Percentiles rank a stretch among this genome's conserved stretches.
Conservation (phyloP, 2,113 vertebrate genomes). For the Channa argus region DNA sequence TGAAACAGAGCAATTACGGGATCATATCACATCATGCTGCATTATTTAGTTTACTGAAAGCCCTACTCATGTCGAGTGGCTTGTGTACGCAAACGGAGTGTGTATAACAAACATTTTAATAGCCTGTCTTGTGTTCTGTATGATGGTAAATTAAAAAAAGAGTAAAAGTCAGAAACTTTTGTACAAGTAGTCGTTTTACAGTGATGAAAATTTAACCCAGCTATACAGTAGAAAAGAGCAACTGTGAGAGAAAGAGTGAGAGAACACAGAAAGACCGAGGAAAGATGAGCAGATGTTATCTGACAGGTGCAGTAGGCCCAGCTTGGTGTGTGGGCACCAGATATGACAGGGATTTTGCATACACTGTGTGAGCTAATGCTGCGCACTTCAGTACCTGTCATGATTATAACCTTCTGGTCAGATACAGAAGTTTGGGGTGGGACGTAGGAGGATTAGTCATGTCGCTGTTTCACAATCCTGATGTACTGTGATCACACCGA, state of each 20-base stretch:
- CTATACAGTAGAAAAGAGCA: not conserved
- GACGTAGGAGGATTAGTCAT: constrained; percentile 57
- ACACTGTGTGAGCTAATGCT: constrained; percentile 56
- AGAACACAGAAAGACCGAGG: constrained; percentile 25
- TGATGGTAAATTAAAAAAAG: not conserved
- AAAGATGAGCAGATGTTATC: constrained; percentile 76
- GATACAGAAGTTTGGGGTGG: constrained; percentile 42
- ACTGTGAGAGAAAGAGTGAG: constrained; percentile 5
- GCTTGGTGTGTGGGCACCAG: constrained; percentile 67
- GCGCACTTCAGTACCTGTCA: constrained; percentile 68
- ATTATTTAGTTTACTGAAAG: constrained; percentile 58
- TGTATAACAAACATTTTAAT: constrained; percentile 21
- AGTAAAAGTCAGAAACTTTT: not conserved
- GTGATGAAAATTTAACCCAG: not conserved
- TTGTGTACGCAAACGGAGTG: constrained; percentile 16
- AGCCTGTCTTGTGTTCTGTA: not conserved
- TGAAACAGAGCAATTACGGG: constrained; percentile 53
- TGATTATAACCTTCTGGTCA: constrained; percentile 69
- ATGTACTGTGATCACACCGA: constrained; percentile 30
- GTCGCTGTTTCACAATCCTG: constrained; percentile 34
- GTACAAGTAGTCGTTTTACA: not conserved
- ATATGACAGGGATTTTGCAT: constrained; percentile 70
- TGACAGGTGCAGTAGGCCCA: constrained; percentile 72
- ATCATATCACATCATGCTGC: constrained; percentile 48
- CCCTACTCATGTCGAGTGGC: constrained; percentile 11